phyloP scores from a whole-genome alignment of 35 echinoderm and acorn worm genomes.

The Nesometra sesokonis region DNA sequence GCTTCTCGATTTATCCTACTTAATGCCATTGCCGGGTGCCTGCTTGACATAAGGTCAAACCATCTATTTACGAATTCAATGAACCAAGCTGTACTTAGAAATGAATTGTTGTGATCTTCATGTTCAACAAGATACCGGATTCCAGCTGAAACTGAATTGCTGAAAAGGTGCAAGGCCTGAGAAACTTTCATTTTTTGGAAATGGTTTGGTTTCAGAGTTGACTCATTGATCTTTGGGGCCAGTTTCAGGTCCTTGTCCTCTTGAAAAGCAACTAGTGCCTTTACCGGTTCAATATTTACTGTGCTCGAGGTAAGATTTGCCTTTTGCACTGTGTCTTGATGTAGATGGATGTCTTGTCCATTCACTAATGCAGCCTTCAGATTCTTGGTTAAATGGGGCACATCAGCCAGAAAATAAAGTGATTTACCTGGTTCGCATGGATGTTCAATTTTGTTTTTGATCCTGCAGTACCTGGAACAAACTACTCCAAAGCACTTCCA shows the following conservation, averaged over 20 bases:
- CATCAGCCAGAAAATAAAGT: constrained; percentile 43
- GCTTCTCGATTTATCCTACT: constrained; percentile 16
- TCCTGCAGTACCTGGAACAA: not conserved
- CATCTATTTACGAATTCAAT: constrained; percentile 29
- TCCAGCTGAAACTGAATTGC: constrained; percentile 2
- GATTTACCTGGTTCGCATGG: not conserved
- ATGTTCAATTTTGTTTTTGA: constrained; percentile 24
- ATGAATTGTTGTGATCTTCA: not conserved
- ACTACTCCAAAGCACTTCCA: constrained; percentile 36
- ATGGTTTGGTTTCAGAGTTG: not conserved
- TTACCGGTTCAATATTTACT: constrained; percentile 4
- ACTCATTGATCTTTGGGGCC: not conserved
- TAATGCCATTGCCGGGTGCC: constrained; percentile 24
- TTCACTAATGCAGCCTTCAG: constrained; percentile 39
- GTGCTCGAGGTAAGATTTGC: not conserved
- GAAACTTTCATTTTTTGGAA: constrained; percentile 31
- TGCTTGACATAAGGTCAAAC: constrained; percentile 25
- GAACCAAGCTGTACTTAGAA: constrained; percentile 28
- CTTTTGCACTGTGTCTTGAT: not conserved
- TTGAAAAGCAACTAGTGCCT: constrained; percentile 8
- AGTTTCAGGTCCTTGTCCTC: constrained; percentile 13
- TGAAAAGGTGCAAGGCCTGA: constrained; percentile 15
- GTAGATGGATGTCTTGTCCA: constrained; percentile 22
- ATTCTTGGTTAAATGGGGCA: constrained; percentile 35
- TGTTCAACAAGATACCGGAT: constrained; percentile 9